Evolutionary conservation across 2,113 vertebrate genomes (phyloP).

Genomic region (Thamnaconus septentrionalis): DNA sequence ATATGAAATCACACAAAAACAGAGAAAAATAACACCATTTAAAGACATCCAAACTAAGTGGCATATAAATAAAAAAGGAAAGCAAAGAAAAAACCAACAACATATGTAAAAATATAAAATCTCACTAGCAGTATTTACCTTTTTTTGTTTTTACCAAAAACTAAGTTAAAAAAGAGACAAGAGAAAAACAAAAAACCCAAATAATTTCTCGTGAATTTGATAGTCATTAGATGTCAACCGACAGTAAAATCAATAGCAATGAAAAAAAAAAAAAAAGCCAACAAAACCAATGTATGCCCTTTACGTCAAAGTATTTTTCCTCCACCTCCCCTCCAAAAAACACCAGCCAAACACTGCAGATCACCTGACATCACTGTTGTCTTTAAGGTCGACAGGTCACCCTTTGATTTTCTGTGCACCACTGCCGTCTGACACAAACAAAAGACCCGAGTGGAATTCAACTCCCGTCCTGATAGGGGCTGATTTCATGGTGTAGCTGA

Average conservation of each 20-base stretch:
- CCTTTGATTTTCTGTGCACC: neutral
- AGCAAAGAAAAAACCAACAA: constrained; percentile 82
- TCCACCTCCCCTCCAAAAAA: constrained; percentile 37
- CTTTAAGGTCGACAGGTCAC: constrained; percentile 22
- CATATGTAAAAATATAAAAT: constrained; percentile 96
- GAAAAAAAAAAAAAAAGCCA: constrained; percentile 59
- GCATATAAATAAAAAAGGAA: constrained; percentile 91
- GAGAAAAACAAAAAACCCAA: constrained; percentile 75
- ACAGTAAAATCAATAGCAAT: constrained; percentile 61
- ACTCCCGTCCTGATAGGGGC: constrained; percentile 31
- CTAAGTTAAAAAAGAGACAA: constrained; percentile 80
- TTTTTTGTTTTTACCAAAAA: constrained; percentile 74
- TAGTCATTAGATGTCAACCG: constrained; percentile 78
- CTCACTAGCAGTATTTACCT: constrained; percentile 84
- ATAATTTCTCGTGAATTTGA: constrained; percentile 71
- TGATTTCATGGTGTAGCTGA: constrained; percentile 9
- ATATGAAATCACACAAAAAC: constrained; percentile 93
- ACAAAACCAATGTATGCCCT: constrained; percentile 76
- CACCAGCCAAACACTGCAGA: constrained; percentile 52
- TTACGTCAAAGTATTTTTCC: constrained; percentile 59
- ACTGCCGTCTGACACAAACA: constrained; percentile 7
- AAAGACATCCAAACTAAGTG: constrained; percentile 89
- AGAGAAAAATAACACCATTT: constrained; percentile 80
- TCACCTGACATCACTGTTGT: constrained; percentile 48
- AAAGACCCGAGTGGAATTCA: neutral